A percentile compares a stretch with the other conserved stretches of the same genome.
These are phyloP conservation scores for Ischnus inquisitorius DNA, from an alignment of 2,888 invertebrate genomes.

Conservation along the genomic window DNA sequence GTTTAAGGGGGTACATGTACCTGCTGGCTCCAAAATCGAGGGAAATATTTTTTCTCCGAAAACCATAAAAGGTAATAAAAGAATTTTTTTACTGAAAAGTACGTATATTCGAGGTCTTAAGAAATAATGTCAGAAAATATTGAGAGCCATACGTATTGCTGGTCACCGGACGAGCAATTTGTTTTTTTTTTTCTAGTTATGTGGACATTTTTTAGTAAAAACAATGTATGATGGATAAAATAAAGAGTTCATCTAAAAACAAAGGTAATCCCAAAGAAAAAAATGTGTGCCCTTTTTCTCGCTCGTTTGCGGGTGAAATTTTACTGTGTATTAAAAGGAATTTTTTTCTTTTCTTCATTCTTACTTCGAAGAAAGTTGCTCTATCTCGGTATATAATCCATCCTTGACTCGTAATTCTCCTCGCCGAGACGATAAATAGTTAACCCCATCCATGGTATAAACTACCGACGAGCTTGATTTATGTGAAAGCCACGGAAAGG, in stretches of 20 bases:
- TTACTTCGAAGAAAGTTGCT: not conserved
- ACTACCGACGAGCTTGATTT: slow-evolving; percentile 61
- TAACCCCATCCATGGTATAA: slow-evolving; percentile 61
- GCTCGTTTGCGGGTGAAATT: not conserved
- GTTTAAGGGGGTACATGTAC: not conserved
- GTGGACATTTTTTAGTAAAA: too few species aligned
- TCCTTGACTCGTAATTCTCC: slow-evolving; percentile 58
- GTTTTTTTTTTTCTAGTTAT: not conserved
- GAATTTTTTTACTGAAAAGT: too few species aligned
- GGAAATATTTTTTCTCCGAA: too few species aligned
- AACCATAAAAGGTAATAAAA: too few species aligned
- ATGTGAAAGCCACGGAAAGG: slow-evolving; percentile 43
- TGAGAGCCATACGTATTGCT: too few species aligned
- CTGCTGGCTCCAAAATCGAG: too few species aligned
- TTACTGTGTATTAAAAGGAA: not conserved
- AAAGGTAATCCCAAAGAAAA: not conserved
- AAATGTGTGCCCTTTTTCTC: not conserved
- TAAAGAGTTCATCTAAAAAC: not conserved
- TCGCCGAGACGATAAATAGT: slow-evolving; percentile 65
- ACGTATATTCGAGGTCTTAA: too few species aligned
- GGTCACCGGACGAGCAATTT: not conserved
- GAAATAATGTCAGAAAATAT: too few species aligned
- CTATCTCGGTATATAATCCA: not conserved
- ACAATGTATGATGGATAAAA: not conserved
- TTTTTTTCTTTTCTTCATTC: not conserved